A percentile compares a stretch with the other conserved stretches of the same genome.
These are phyloP conservation scores for Uria aalge DNA, from an alignment of 2,113 vertebrate species.

Conservation along the genomic window DNA sequence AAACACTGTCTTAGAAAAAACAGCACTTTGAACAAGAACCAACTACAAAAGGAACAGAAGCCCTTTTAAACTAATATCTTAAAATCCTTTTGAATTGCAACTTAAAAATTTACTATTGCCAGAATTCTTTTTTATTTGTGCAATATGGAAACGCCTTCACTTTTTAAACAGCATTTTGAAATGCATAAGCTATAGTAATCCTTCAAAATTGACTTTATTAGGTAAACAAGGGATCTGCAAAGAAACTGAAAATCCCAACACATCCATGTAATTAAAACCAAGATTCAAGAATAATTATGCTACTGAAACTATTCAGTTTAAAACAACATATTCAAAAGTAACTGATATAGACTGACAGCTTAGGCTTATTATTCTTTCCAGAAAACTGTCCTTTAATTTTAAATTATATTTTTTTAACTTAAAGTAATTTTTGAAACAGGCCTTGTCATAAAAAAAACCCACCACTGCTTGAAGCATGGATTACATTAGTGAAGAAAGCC, in stretches of 20 bases:
- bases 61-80: background rate
- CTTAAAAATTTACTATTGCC: background rate
- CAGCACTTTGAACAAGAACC: background rate
- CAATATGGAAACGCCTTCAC: background rate
- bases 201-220: background rate
- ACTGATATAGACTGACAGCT: background rate
- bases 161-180: background rate
- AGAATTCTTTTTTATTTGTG: background rate
- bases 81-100: background rate
- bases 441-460: background rate
- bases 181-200: background rate
- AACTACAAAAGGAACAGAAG: background rate
- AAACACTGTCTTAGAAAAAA: background rate
- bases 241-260: background rate
- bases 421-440: background rate
- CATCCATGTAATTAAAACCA: background rate
- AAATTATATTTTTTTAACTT: background rate
- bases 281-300: background rate
- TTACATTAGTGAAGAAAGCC: background rate
- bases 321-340: background rate
- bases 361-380: background rate
- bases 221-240: background rate
- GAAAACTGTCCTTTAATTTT: background rate
- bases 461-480: background rate
- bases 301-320: background rate